These are phyloP conservation scores for Atrichornis clamosus DNA, from an alignment of 2,113 vertebrate genomes.

Conservation along the genomic window DNA sequence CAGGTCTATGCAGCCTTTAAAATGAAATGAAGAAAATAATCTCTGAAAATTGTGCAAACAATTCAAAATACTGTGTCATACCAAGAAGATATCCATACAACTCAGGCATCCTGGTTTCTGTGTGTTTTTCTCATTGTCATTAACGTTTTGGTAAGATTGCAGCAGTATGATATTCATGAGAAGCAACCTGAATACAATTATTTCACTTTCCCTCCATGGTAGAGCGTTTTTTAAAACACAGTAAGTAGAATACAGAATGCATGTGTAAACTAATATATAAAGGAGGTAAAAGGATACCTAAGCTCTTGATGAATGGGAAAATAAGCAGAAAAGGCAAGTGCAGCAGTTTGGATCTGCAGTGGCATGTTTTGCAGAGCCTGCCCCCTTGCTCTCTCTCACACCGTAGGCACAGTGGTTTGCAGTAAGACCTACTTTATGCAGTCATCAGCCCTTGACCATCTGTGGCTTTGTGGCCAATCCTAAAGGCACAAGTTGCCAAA, in stretches of 20 bases:
- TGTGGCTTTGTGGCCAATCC: not conserved
- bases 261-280: not conserved
- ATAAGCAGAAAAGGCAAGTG: not conserved
- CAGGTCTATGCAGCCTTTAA: not conserved
- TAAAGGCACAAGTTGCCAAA: not conserved
- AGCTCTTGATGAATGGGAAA: not conserved
- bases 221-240: not conserved
- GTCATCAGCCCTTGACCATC: not conserved
- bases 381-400: not conserved
- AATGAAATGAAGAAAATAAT: not conserved
- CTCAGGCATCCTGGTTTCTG: not conserved
- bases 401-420: not conserved
- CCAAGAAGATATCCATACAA: not conserved
- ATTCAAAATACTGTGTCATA: not conserved
- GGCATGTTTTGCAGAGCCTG: not conserved
- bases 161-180: not conserved
- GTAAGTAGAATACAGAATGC: fast-evolving
- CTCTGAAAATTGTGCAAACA: not conserved
- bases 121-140: not conserved
- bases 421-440: fast-evolving
- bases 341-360: not conserved
- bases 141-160: not conserved
- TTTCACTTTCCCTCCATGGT: not conserved
- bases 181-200: not conserved
- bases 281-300: not conserved